Base-by-base conservation (phyloP, 2,888 invertebrate genomes). In the Pasiphila rectangulata region DNA sequence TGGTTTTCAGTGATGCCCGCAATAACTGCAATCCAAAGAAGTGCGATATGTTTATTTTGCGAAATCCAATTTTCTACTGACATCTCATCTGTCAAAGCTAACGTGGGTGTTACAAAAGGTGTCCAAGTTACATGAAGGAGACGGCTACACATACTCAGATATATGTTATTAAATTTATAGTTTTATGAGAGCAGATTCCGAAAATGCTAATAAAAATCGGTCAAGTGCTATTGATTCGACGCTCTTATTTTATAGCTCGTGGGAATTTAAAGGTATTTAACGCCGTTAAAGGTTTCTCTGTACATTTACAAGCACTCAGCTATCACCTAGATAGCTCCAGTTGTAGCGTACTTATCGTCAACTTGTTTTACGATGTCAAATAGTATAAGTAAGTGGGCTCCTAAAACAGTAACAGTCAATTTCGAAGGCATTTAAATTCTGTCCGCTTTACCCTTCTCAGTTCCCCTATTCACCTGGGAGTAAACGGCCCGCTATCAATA, bases 21-120 rank as follows among this genome's bases (percentile, higher is more conserved):
- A 19, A n/a, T n/a, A n/a, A 46, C n/a, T 63, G 62, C 58, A 61
- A 38, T 54, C 49, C 55, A 57, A 64, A 67, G 63, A 63, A 64
- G 59, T 74, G 69, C 70, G 82, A 79, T 77, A 79, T 84, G 79
- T 88, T 87, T 86, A 81, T 83, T 83, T 83, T 83, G 77, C 77
- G 63, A 85, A 86, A 86, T 87, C 87, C 86, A 87, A 87, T 87
- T 88, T 86, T 85, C 77, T 80, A 76, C 82, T 83, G 87, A 84
- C 86, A 81, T 79, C 74, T 81, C 78, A 83, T 81, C 81, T 83
- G 80, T 82, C 83, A 83, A 79, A 78, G 64, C 69, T 75, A 72
- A 72, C 74, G 64, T 63, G 65, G 75, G 73, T 69, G 72, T 65
- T 72, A 61, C 68, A 67, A 67, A 49, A 74, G 73, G 67, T 75